phyloP scores from a whole-genome alignment of 2,113 vertebrate species.

The Mustela lutreola region DNA sequence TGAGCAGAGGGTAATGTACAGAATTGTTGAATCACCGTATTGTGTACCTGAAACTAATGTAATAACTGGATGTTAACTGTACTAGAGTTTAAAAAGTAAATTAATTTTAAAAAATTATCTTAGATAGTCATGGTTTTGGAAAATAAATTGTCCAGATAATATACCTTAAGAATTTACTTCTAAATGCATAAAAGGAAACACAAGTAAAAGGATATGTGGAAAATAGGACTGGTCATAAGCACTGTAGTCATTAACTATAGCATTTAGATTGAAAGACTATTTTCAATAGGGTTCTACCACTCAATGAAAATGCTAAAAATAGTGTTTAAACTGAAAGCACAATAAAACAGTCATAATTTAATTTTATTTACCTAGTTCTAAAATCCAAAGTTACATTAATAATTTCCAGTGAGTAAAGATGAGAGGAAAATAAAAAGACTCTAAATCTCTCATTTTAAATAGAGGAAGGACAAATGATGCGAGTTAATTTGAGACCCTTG shows the following conservation, averaged over 20 bases:
- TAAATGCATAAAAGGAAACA: not conserved
- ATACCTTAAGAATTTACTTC: not conserved
- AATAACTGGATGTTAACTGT: not conserved
- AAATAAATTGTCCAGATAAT: not conserved
- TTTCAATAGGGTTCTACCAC: not conserved
- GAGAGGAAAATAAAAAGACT: not conserved
- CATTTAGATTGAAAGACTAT: not conserved
- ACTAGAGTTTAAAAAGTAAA: not conserved
- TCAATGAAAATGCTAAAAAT: not conserved
- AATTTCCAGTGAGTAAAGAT: not conserved
- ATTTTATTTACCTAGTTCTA: not conserved
- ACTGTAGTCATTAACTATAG: not conserved
- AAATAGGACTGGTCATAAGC: not conserved
- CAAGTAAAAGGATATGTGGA: not conserved
- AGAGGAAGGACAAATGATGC: not conserved
- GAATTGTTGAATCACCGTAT: not conserved
- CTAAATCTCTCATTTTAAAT: conserved; percentile 5
- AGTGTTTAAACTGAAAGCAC: not conserved
- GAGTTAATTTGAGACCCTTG: not conserved
- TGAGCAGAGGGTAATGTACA: not conserved
- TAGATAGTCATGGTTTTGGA: not conserved
- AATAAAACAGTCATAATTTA: not conserved
- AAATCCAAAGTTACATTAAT: not conserved
- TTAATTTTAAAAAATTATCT: not conserved
- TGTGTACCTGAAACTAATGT: not conserved